Base-by-base conservation (phyloP, 2,888 invertebrate species). In the Carterocephalus palaemon region DNA sequence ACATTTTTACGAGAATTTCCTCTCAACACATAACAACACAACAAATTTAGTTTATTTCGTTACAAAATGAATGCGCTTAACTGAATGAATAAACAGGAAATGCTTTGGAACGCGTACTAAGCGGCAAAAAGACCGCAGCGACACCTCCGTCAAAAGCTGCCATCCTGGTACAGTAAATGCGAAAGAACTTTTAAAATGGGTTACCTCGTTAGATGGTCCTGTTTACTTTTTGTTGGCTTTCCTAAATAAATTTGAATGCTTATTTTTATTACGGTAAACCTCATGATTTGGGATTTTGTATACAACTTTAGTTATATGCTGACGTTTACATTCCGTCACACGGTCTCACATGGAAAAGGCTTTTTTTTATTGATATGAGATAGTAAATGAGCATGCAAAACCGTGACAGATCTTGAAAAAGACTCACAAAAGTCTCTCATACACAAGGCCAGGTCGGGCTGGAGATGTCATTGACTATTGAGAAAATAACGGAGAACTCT, bases 121-220 rank as follows among this genome's bases (percentile, higher is more conserved):
- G 33, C 33, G 41, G 19, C 15, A 31, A 40, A 31, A 28, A 26
- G 33, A 42, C 33, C 42, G 8, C 34, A 34, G 8, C 20, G 33
- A 42, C 42, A 28, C 33, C 15, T 34, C 13, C 24, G 19, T 34
- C 42, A 34, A 42, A 37, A 42, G 26, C 42, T 16, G 29, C 20
- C 13, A 20, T 13, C 19, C 26, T 15, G 20, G 29, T 39, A 41
- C 17, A 12, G 26, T 6, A 9, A 13, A 34, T n/a, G 26, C 38
- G 2, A n/a, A 29, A 16, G 26, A 24, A 41, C 16, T 41, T 41
- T 41, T 33, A 26, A 41, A 41, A 33, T 19, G 31, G 15, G 10
- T 31, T 40, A 28, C 38, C 13, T 39, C 34, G 12, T 37, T 32
- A 24, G 15, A 24, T 24, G 9, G 22, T 10, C 10, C 15, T 26